Conservation (phyloP, 2,113 vertebrate genomes). For the Romanogobio albipinnatus region DNA sequence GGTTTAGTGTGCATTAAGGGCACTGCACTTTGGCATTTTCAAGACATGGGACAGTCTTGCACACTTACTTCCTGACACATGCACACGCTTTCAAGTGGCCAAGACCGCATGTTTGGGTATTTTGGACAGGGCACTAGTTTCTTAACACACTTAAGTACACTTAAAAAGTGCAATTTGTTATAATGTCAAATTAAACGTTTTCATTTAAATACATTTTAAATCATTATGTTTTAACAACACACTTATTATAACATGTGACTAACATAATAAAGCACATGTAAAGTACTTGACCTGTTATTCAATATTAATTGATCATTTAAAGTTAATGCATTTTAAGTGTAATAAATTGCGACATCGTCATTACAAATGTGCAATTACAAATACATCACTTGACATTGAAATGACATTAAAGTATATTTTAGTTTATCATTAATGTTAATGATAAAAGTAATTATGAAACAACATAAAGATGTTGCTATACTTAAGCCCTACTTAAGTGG, state of each 20-base stretch:
- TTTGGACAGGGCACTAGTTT: no score
- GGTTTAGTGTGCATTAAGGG: no score
- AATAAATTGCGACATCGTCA: neutral
- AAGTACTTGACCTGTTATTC: neutral
- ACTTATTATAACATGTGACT: neutral
- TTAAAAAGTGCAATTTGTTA: neutral
- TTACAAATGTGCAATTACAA: neutral
- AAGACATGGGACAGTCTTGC: no score
- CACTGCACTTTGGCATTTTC: no score
- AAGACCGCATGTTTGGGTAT: no score
- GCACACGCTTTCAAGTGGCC: no score
- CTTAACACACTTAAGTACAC: neutral
- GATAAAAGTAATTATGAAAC: neutral
- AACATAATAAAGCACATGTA: neutral
- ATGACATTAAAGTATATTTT: neutral
- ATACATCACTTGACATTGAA: neutral
- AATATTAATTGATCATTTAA: no score
- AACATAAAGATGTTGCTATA: neutral
- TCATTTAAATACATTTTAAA: neutral
- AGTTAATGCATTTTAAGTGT: no score
- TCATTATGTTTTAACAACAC: neutral
- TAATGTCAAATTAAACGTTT: neutral
- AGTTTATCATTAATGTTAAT: neutral
- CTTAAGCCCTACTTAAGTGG: no score
- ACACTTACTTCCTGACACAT: no score